A percentile compares a stretch with the other conserved stretches of the same genome.
These are phyloP conservation scores for Patella ulyssiponensis DNA, from an alignment of 2,888 invertebrate genomes.

Conservation along the genomic window DNA sequence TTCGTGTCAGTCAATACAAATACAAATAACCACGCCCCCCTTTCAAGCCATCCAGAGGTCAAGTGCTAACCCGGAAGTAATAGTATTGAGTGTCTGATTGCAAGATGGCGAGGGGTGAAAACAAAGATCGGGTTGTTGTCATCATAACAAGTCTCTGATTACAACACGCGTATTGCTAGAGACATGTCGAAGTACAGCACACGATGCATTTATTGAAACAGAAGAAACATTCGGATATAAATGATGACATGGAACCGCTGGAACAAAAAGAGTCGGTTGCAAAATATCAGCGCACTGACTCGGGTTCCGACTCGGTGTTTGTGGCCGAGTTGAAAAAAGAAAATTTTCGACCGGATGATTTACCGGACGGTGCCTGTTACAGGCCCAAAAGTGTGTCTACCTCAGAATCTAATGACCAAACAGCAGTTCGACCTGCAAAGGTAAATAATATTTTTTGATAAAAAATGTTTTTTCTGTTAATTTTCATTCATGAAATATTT, in stretches of 20 bases:
- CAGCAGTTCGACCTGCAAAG: not conserved
- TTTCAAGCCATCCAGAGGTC: not conserved
- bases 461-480: too few species aligned
- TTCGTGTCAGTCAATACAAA: too few species aligned
- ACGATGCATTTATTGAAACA: not conserved
- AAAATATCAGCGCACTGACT: constrained; percentile 10
- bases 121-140: not conserved
- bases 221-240: not conserved
- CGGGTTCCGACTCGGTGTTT: not conserved
- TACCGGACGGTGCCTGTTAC: constrained; percentile 61
- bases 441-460: not conserved
- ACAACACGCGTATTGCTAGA: not conserved
- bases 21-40: too few species aligned
- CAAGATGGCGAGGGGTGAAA: constrained; percentile 8
- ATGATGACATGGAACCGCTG: not conserved
- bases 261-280: not conserved
- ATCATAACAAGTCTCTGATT: not conserved
- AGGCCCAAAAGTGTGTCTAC: constrained; percentile 47
- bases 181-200: not conserved
- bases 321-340: not conserved
- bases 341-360: constrained; percentile 38
- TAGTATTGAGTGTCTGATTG: not conserved
- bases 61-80: constrained; percentile 4
- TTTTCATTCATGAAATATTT: too few species aligned
- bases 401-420: not conserved